Base-by-base conservation (phyloP, 1,140 invertebrate species). In the Caenorhabditis briggsae region DNA sequence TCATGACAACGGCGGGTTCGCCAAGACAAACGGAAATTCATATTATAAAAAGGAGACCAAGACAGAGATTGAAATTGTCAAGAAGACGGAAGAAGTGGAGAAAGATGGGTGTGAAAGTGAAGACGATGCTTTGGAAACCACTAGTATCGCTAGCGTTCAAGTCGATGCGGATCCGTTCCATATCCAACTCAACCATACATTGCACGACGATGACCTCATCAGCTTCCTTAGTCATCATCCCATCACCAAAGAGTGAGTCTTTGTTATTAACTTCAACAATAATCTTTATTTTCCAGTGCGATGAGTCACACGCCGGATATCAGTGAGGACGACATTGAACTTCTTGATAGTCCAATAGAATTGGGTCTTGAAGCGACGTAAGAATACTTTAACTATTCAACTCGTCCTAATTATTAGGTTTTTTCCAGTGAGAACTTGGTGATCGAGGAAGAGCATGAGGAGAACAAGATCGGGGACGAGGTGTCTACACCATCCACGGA, bases 211-310 rank as follows among this genome's bases (percentile, higher is more conserved):
- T 46, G 64, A 87, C 23, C 83, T 91, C 7, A 84, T 91, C 46
- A 90, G 91, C 58, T 91, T 91, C 83, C 85, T 91, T 20, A 88
- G 89, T 65, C 82, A 85, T 48, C 90, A 91, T 90, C 90, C 90
- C 5, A 82, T 90, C 11, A 91, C 90, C 2, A 90, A 89, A 86
- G 82, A 88, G 90, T 91, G 43, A 78, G 70, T 78, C 20, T 61
- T 33, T 6, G 11, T 3, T 25, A 0, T 2, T 23, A 2, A 25
- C 8, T 78, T 23, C 33, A 50, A 23, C 6, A 78, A 50, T 43
- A 11, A 20, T 5, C 0, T 11, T 25, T 25, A 18, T 2, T 50
- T 78, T 78, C 23, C 41, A 78, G 70, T 23, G 70, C 70, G 1
- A 78, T 78, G 70, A 78, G 70, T 25, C 70, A 78, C 20, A 78